These are phyloP conservation scores for Prinia subflava DNA, from an alignment of 2,113 vertebrate species.

Conservation along the genomic window DNA sequence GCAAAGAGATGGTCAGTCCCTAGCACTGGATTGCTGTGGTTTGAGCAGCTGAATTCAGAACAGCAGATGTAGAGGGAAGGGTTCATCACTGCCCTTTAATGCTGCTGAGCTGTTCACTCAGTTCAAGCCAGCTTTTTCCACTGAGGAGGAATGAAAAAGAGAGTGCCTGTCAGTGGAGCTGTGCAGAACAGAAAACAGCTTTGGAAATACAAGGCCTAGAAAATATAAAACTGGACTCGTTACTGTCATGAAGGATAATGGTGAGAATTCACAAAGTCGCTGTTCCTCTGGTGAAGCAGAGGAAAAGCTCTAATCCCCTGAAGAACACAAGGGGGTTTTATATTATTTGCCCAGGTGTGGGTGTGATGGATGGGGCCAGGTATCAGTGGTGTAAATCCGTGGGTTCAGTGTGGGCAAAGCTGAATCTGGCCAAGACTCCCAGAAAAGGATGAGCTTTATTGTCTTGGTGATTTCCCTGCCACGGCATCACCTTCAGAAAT, in stretches of 20 bases:
- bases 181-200: background rate
- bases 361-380: background rate
- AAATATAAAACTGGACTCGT: background rate
- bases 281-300: background rate
- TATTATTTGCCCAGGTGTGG: background rate
- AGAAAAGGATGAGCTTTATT: background rate
- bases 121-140: background rate
- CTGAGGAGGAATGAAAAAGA: background rate
- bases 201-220: background rate
- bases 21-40: accelerated
- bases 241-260: background rate
- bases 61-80: background rate
- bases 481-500: background rate
- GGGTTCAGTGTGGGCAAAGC: background rate
- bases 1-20: background rate
- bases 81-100: background rate
- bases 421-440: background rate
- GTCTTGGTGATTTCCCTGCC: background rate
- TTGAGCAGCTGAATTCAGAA: background rate
- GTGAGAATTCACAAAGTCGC: background rate
- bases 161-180: background rate
- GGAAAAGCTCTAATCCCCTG: background rate
- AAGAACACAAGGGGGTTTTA: background rate
- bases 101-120: background rate
- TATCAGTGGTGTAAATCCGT: background rate